Conservation (phyloP, 2,797 vertebrate genomes). For the Melanotaenia maccullochi region DNA sequence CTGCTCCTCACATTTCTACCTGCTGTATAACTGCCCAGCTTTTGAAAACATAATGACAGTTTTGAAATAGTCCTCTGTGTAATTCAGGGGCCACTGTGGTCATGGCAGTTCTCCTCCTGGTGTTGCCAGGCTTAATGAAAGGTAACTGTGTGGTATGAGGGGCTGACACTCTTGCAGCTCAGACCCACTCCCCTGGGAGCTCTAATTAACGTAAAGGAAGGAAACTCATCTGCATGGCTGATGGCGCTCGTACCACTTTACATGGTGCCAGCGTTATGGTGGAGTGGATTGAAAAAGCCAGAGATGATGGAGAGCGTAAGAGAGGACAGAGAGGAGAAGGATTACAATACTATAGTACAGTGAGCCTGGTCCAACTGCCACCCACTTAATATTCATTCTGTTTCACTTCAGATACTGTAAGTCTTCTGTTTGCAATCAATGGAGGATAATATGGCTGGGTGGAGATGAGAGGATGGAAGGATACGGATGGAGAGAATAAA, state of each 20-base stretch:
- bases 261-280: slow-evolving; percentile 38
- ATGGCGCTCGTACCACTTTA: slow-evolving; percentile 67
- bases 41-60: slow-evolving; percentile 53
- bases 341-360: slow-evolving; percentile 43
- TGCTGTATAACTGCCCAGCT: slow-evolving; percentile 42
- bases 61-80: slow-evolving; percentile 44
- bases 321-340: not conserved
- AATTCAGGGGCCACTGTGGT: slow-evolving; percentile 30
- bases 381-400: slow-evolving; percentile 70
- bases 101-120: slow-evolving; percentile 41
- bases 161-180: slow-evolving; percentile 62
- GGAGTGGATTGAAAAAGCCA: slow-evolving; percentile 50
- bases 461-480: slow-evolving; percentile 52
- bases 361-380: slow-evolving; percentile 45
- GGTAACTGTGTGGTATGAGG: slow-evolving; percentile 55
- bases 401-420: slow-evolving; percentile 67
- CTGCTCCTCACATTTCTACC: slow-evolving; percentile 34
- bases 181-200: slow-evolving; percentile 76
- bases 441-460: slow-evolving; percentile 52
- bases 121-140: slow-evolving; percentile 60
- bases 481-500: slow-evolving; percentile 34
- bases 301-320: slow-evolving; percentile 31
- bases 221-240: slow-evolving; percentile 82
- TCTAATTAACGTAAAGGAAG: slow-evolving; percentile 85
- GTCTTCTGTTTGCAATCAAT: slow-evolving; percentile 60